phyloP scores from a whole-genome alignment of 2,797 vertebrate genomes.

The Chiloscyllium punctatum region DNA sequence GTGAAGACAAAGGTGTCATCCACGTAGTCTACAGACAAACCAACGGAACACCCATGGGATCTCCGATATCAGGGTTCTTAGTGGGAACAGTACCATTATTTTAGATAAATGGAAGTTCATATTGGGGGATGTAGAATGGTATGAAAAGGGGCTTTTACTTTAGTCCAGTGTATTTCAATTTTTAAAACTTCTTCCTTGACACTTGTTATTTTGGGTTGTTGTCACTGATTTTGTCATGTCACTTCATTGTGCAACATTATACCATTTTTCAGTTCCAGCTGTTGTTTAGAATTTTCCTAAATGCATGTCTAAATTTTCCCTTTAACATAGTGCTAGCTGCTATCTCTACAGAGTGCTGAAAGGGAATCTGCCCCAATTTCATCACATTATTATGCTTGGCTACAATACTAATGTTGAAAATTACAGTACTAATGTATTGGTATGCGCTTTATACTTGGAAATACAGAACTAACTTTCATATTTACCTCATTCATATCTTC shows the following conservation, averaged over 20 bases:
- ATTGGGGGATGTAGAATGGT: neutral
- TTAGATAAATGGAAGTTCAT: neutral
- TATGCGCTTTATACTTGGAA: neutral
- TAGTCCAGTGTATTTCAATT: neutral
- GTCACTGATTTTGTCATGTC: neutral
- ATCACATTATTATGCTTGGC: neutral
- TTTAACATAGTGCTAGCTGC: neutral
- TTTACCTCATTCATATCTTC: neutral
- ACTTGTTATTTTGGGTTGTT: neutral
- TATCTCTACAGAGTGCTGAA: neutral
- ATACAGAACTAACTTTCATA: neutral
- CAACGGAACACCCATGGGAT: too few species aligned
- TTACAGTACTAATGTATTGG: neutral
- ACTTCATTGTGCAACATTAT: neutral
- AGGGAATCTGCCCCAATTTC: neutral
- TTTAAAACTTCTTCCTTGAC: neutral
- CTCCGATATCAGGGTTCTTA: too few species aligned
- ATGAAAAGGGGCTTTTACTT: neutral
- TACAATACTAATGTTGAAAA: too few species aligned
- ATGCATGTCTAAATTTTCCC: neutral
- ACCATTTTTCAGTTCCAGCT: neutral
- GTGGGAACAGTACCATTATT: neutral
- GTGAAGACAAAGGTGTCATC: too few species aligned
- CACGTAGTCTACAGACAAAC: too few species aligned
- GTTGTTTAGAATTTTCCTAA: neutral